Evolutionary conservation across 2,113 vertebrate species (phyloP), one percentile per base, ranked within the genome.

Genomic region (Sylvia atricapilla): DNA sequence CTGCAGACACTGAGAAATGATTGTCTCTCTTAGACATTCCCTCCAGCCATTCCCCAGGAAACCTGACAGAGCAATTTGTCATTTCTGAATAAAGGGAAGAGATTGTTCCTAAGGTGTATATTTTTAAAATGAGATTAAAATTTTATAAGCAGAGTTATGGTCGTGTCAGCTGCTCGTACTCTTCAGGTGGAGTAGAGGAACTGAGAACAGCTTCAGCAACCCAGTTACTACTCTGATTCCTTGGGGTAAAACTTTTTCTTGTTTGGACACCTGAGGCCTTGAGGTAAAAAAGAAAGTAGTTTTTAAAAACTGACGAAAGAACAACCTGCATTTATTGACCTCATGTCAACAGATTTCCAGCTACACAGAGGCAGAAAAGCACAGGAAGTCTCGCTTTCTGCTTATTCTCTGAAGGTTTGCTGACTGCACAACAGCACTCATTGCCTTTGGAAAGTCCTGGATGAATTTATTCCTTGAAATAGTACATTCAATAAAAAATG

Each of bases 91-190:
- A 78, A 55, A 78, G 25, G 11, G 35, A 70, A 39, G 33, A 78
- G 39, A 55, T 82, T 60, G 52, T 55, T 84, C 73, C 86, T 66
- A 66, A 84, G 74, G 35, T 63, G n/a, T 56, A 60, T 89, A 77
- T 90, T 93, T 87, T 92, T 85, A 91, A 95, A 84, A 23, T 2
- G 66, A 78, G 59, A 82, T 89, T 37, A 95, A 95, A 79, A 64
- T 78, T 89, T 91, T 46, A 84, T 79, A 53, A 87, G 69, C 41
- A 56, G 66, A 89, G 10, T 44, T 82, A 90, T 37, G 33, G 35
- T 72, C 1, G 0, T 47, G 24, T 63, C 68, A 89, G 64, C 76
- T 80, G 58, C 59, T 89, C 13, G 0, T 23, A 15, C 55, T 78
- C 77, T 84, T 64, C 47, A 78, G 68, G 44, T 84, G 49, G 77